These are phyloP conservation scores for Bombus pyrosoma DNA, from an alignment of 1,140 invertebrate genomes.

Conservation along the genomic window DNA sequence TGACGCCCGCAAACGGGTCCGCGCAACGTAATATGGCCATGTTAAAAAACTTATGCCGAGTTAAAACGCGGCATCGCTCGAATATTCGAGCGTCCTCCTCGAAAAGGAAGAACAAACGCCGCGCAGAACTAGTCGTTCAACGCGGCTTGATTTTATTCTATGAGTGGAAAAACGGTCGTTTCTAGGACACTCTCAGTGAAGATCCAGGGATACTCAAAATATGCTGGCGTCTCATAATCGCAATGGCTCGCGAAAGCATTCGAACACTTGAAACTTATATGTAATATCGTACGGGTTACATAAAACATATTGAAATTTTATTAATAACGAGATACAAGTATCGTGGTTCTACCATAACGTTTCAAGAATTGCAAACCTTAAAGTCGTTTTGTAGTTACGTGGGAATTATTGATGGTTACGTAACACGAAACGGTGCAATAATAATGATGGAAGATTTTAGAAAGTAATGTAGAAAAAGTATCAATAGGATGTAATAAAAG, in stretches of 20 bases:
- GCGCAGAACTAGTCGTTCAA: background rate
- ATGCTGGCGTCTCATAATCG: background rate
- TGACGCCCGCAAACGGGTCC: conserved; percentile 37
- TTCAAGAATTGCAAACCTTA: too few relatives aligned
- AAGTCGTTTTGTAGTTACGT: too few relatives aligned
- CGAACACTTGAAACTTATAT: background rate
- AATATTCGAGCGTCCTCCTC: conserved; percentile 12
- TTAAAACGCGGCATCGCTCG: conserved; percentile 56
- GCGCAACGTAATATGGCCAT: conserved; percentile 72
- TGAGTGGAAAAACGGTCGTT: background rate
- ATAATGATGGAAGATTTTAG: background rate
- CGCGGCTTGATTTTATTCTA: conserved; percentile 21
- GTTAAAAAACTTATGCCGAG: conserved; percentile 74
- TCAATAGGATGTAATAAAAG: conserved; percentile 7
- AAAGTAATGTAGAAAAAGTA: background rate
- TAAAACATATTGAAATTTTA: background rate
- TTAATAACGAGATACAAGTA: too few relatives aligned
- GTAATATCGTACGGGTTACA: background rate
- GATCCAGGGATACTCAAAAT: background rate
- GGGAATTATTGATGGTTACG: background rate
- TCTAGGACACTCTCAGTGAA: background rate
- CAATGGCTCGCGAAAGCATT: background rate
- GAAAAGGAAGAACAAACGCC: conserved; percentile 22
- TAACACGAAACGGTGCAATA: background rate
- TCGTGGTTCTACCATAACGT: too few relatives aligned